Evolutionary conservation across 2,797 vertebrate genomes (phyloP).

Genomic region (Neosilurus hyrtlii): DNA sequence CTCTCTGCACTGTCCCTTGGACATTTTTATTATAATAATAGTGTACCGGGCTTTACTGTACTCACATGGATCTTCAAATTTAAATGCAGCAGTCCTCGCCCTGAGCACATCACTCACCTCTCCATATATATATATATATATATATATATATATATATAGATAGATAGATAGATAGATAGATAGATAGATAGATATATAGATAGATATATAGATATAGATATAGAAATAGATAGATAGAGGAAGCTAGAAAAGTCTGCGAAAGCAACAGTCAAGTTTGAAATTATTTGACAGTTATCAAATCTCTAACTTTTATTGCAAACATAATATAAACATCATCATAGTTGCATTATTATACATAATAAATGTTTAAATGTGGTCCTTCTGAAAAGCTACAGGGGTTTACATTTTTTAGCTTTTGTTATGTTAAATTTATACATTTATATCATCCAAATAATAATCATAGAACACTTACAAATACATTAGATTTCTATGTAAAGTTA

Average conservation of each 20-base stretch:
- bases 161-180: background rate
- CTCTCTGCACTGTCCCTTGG: too few relatives aligned
- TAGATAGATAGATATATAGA: background rate
- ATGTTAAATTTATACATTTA: background rate
- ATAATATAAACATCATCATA: background rate
- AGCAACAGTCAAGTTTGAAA: background rate
- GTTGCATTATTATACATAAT: background rate
- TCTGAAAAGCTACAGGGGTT: background rate
- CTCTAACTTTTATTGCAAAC: background rate
- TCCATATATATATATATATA: too few relatives aligned
- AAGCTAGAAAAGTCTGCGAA: background rate
- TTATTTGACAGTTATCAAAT: background rate
- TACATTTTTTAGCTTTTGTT: background rate
- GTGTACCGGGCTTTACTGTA: too few relatives aligned
- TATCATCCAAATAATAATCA: background rate
- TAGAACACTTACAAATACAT: constrained; percentile 43
- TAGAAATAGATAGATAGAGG: too few relatives aligned
- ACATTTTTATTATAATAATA: too few relatives aligned
- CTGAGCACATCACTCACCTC: too few relatives aligned
- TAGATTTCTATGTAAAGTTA: background rate
- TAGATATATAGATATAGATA: too few relatives aligned
- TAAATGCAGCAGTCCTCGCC: too few relatives aligned
- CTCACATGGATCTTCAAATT: too few relatives aligned
- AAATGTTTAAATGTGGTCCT: background rate
- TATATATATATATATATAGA: background rate